A percentile compares a stretch with the other conserved stretches of the same genome.
These are phyloP conservation scores for Tychaedon coryphoeus DNA, from an alignment of 2,113 vertebrate species.

Conservation along the genomic window DNA sequence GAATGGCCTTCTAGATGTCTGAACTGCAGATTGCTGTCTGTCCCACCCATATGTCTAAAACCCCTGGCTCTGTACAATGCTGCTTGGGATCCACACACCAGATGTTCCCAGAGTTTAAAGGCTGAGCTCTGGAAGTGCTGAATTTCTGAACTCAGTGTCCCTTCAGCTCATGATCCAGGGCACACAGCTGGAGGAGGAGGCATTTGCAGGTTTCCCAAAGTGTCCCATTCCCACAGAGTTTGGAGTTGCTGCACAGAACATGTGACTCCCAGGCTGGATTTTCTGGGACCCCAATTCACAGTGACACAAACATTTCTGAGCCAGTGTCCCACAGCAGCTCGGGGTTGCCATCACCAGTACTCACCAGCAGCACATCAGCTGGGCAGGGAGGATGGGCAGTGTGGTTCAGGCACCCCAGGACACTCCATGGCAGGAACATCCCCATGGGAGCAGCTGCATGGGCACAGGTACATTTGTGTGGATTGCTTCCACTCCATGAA, in stretches of 20 bases:
- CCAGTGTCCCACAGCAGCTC: not conserved
- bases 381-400: accelerated
- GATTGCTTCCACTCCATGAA: not conserved
- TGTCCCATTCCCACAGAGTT: not conserved
- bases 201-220: not conserved
- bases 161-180: not conserved
- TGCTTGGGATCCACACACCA: not conserved
- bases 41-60: not conserved
- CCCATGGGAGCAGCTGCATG: not conserved
- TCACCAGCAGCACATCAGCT: not conserved
- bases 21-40: not conserved
- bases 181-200: not conserved
- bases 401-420: not conserved
- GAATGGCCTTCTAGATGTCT: not conserved
- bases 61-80: not conserved
- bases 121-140: not conserved
- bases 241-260: not conserved
- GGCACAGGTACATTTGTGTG: not conserved
- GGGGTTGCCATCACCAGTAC: not conserved
- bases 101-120: not conserved
- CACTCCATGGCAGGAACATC: not conserved
- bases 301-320: not conserved
- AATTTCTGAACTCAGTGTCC: not conserved
- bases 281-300: not conserved
- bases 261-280: not conserved